A percentile compares a stretch with the other conserved stretches of the same genome.
Evolutionary conservation across 2,888 invertebrate species (phyloP).

Genomic region (Drosophila mayaguana): DNA sequence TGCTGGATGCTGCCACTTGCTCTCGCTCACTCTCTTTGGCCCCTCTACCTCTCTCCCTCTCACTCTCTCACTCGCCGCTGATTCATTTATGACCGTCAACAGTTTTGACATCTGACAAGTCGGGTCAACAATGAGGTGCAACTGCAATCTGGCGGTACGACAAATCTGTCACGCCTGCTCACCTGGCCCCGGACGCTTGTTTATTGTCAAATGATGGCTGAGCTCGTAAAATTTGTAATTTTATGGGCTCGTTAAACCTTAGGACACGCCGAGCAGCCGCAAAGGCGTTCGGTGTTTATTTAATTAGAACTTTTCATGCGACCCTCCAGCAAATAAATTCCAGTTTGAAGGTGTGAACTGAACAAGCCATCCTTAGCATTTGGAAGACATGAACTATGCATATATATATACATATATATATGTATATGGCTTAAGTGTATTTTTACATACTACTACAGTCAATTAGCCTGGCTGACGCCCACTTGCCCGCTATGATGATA

Average conservation of each 20-base stretch:
- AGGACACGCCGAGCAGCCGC: slow-evolving; percentile 32
- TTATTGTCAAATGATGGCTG: slow-evolving; percentile 77
- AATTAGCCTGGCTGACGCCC: slow-evolving; percentile 39
- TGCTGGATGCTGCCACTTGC: not conserved
- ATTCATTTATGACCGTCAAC: slow-evolving; percentile 54
- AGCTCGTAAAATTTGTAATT: slow-evolving; percentile 74
- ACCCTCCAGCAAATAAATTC: not conserved
- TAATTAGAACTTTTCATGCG: slow-evolving; percentile 56
- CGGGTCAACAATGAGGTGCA: slow-evolving; percentile 52
- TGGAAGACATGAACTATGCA: not conserved
- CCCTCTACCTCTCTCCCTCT: not conserved
- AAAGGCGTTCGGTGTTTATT: slow-evolving; percentile 55
- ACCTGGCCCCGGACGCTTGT: slow-evolving; percentile 64
- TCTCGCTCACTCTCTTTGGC: not conserved
- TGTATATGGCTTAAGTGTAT: not conserved
- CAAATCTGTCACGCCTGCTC: slow-evolving; percentile 66
- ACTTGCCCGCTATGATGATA: slow-evolving; percentile 56
- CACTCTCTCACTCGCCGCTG: not conserved
- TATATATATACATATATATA: not conserved
- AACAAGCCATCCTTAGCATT: slow-evolving; percentile 19
- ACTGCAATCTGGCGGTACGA: slow-evolving; percentile 36
- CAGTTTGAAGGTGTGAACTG: slow-evolving; percentile 5
- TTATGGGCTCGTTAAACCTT: slow-evolving; percentile 79
- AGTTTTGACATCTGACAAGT: slow-evolving; percentile 74
- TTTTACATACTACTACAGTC: slow-evolving; percentile 9